Evolutionary conservation across 1,140 invertebrate species (phyloP).

Genomic region (Paramacrobiotus metropolitanus): DNA sequence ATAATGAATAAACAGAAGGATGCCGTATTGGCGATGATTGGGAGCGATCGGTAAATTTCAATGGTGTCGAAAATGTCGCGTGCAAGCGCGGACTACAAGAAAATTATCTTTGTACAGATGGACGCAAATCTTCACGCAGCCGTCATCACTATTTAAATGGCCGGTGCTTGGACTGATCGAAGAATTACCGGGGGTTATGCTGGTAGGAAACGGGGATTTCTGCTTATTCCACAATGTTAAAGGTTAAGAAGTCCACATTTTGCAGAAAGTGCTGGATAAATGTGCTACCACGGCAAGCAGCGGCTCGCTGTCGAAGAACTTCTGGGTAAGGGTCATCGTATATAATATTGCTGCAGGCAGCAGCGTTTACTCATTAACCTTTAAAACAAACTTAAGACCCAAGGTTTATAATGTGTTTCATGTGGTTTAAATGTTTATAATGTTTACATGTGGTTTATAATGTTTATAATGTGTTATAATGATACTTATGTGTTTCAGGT

Average conservation of each 20-base stretch:
- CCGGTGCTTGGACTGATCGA: neutral
- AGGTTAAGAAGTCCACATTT: no score
- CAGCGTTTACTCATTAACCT: no score
- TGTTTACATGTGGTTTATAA: no score
- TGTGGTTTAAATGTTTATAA: no score
- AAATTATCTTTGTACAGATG: neutral
- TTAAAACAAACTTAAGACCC: no score
- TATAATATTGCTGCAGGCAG: no score
- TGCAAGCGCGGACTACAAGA: no score
- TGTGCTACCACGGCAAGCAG: no score
- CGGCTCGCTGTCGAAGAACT: no score
- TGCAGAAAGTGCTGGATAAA: no score
- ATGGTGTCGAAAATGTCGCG: neutral
- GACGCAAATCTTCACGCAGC: neutral
- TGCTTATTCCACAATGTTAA: no score
- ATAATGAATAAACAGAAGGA: conserved; percentile 59
- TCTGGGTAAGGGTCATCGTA: neutral
- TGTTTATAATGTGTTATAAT: neutral
- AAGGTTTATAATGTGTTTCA: no score
- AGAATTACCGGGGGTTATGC: neutral
- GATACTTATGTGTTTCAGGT: neutral
- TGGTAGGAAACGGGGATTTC: neutral
- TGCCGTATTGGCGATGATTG: conserved; percentile 50
- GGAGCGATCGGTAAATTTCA: neutral
- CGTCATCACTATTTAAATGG: neutral